Base-by-base conservation (phyloP, 2,797 vertebrate species). In the Zalophus californianus region DNA sequence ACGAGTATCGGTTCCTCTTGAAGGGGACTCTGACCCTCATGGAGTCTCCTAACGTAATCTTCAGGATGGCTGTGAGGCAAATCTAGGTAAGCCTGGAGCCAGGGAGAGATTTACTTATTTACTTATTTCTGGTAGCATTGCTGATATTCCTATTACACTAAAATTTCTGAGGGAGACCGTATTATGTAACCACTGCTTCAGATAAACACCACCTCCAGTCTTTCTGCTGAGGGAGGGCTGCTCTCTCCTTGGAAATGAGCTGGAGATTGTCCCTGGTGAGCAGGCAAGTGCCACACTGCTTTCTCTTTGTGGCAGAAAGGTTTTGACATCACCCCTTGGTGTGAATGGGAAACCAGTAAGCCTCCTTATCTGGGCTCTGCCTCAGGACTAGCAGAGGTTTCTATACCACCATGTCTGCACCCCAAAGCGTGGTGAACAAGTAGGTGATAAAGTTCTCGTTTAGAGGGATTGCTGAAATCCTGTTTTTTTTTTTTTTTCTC, bases 131-230 rank as follows among this genome's bases (percentile, higher is more conserved):
- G 2, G 7, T 12, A 60, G 29, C 16, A 25, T 58, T 79, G 29
- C 85, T 68, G 66, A n/a, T 70, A 86, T 90, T 96, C 82, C 78
- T 60, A n/a, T n/a, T 3, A 78, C 35, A 73, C 25, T 87, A 7
- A 54, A 18, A 20, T 64, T 73, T 96, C 92, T 50, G 38, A 68
- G 66, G 72, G 62, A 68, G 50, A 58, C 7, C 5, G 60, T 56
- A 13, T 97, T 95, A 86, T n/a, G 23, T 79, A 95, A 97, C 52
- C 14, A 41, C 14, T 56, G 16, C 50, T 38, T 58, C 79, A 44
- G 52, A 77, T 95, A 38, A 86, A 72, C 91, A 48, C 70, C 85
- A n/a, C 82, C n/a, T 52, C 64, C 52, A 32, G 13, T 38, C 38
- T 93, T 72, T 2, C 66, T 18, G 35, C 82, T n/a, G 92, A 38